Conservation (phyloP, 2,888 invertebrate genomes). For the Troides oblongomaculatus region DNA sequence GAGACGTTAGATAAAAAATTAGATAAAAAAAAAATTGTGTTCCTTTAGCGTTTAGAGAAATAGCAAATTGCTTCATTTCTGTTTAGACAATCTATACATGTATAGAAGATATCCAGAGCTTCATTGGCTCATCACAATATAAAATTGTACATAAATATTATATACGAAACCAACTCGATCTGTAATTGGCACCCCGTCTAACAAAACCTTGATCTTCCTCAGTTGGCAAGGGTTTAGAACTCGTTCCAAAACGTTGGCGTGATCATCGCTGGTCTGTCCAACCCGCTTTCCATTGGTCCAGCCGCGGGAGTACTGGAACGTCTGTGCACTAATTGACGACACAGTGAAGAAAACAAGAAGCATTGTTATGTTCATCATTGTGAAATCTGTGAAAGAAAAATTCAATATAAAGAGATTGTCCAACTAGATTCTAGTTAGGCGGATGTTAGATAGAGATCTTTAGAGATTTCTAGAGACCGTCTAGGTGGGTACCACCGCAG, state of each 20-base stretch:
- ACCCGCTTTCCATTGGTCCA: conserved; percentile 87
- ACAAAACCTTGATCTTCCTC: conserved; percentile 70
- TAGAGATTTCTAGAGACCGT: no score
- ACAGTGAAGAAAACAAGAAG: conserved; percentile 66
- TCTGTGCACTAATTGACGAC: conserved; percentile 80
- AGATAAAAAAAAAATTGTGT: no score
- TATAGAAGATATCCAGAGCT: no score
- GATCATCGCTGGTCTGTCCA: conserved; percentile 53
- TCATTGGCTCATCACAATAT: no score
- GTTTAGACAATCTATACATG: no score
- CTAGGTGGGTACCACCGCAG: no score
- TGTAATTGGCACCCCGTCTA: conserved; percentile 72
- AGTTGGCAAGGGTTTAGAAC: conserved; percentile 73
- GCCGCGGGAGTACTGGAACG: conserved; percentile 88
- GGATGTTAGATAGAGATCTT: no score
- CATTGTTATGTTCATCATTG: conserved; percentile 56
- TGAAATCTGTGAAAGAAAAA: conserved; percentile 36
- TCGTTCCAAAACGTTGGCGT: conserved; percentile 52
- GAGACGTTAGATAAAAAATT: no score
- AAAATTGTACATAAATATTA: neutral
- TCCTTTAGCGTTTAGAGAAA: no score
- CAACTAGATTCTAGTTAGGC: no score
- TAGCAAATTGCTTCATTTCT: no score
- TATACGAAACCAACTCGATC: conserved; percentile 56
- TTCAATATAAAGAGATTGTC: neutral